These are phyloP conservation scores for Empidonax traillii DNA, from an alignment of 2,113 vertebrate species.

Conservation along the genomic window DNA sequence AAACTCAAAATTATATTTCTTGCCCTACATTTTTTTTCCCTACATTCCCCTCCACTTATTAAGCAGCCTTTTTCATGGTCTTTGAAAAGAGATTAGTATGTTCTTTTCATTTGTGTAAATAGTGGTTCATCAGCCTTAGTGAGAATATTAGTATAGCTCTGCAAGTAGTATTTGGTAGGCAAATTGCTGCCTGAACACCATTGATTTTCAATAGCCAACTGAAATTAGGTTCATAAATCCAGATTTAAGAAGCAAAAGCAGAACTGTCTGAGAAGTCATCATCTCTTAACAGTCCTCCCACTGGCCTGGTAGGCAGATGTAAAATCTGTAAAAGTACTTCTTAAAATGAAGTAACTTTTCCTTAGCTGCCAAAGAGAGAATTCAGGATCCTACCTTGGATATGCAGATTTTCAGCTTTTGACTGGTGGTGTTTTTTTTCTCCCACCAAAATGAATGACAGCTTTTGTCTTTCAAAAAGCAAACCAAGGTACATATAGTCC, in stretches of 20 bases:
- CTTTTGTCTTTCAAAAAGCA: background rate
- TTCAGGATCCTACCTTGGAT: background rate
- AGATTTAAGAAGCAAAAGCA: background rate
- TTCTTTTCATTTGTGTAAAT: conserved; percentile 36
- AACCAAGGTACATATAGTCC: background rate
- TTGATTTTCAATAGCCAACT: background rate
- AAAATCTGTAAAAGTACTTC: background rate
- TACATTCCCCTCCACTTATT: background rate
- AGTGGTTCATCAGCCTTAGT: conserved; percentile 12
- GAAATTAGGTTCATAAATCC: background rate
- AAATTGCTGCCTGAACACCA: conserved; percentile 6
- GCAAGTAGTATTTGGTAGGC: background rate
- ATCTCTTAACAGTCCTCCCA: background rate
- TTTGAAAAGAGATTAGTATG: conserved; percentile 33
- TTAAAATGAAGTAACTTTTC: background rate
- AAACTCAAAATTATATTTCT: conserved; percentile 22
- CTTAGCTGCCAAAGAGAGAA: background rate
- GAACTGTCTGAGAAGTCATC: background rate
- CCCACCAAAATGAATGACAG: background rate
- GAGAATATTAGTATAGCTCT: conserved; percentile 19
- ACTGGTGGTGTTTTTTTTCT: background rate
- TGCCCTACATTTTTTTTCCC: background rate
- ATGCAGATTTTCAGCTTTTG: background rate
- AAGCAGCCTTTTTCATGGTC: background rate
- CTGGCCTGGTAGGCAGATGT: background rate